Conservation (phyloP, 2,113 vertebrate genomes). For the Pluvianellus socialis region DNA sequence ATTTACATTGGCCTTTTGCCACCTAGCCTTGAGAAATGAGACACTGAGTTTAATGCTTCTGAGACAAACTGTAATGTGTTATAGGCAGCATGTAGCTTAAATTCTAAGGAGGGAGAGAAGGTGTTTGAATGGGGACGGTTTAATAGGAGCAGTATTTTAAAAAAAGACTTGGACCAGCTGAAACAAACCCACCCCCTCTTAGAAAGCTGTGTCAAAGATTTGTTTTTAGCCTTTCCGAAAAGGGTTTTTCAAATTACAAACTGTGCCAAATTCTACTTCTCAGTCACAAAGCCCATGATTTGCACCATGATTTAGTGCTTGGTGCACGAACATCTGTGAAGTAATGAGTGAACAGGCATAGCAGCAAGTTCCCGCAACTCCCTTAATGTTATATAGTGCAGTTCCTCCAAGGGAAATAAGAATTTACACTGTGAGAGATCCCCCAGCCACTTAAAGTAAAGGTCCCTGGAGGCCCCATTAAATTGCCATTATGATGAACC, state of each 20-base stretch:
- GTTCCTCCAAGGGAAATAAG: conserved; percentile 19
- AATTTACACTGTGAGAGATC: conserved; percentile 22
- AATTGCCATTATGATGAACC: not conserved
- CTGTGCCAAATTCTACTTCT: not conserved
- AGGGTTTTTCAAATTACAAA: not conserved
- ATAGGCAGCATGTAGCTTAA: not conserved
- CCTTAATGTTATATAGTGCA: conserved; percentile 6
- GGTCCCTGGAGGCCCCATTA: conserved; percentile 41
- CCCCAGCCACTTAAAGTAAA: not conserved
- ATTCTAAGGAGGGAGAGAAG: not conserved
- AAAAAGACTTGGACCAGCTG: not conserved
- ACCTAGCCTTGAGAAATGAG: not conserved
- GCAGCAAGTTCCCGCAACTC: not conserved
- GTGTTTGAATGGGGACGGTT: not conserved
- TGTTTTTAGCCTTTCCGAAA: not conserved
- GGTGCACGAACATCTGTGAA: not conserved
- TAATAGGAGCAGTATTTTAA: not conserved
- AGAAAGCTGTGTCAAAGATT: not conserved
- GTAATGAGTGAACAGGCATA: not conserved
- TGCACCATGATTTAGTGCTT: not conserved
- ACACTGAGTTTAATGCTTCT: not conserved
- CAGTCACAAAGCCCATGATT: not conserved
- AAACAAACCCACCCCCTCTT: not conserved
- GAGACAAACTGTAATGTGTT: not conserved
- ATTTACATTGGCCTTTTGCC: conserved; percentile 22